Base-by-base conservation (phyloP, 2,888 invertebrate species). In the Metallyticus violacea region DNA sequence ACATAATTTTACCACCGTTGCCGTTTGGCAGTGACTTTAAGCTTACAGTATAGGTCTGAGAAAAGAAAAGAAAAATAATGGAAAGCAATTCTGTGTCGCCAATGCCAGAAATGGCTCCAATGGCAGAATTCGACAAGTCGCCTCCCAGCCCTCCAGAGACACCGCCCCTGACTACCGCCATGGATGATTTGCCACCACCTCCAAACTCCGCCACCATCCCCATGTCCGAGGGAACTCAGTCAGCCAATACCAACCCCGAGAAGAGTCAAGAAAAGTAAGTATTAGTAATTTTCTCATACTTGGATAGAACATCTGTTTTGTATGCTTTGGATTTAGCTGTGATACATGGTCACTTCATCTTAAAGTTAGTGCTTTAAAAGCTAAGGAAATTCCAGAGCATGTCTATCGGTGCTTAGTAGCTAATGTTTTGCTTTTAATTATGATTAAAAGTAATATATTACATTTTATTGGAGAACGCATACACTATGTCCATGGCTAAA, bases 41-140 rank as follows among this genome's bases (percentile, higher is more conserved):
- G 6, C 9, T 30, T 81, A 6, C 3, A 29, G 27, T 2, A 2
- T 7, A n/a, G 30, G n/a, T 26, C 25, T 62, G 26, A 26, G 15
- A 78, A 81, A 77, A 7, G 22, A 62, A 62, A 2, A 0, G 4
- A 62, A 4, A 9, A 62, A 62, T 0, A 15, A 95, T 95, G 95
- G 95, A 95, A 92, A 94, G 93, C 92, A 95, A 94, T 92, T 94
- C 94, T 90, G 95, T 95, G 90, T 94, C 95, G 26, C 95, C 95
- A 88, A 94, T 95, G 94, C 94, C 94, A 90, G 89, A 89, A 84
- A 91, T 94, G 91, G 95, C 95, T 86, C 95, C 95, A 40, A 95
- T 95, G 89, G 95, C 95, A 83, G 95, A 95, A 92, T 95, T 95
- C 90, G 95, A 95, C 90, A 95, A 95, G 92, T 94, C 95, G 7